Conservation (phyloP, 2,888 invertebrate genomes). For the Drosophila bunnanda region DNA sequence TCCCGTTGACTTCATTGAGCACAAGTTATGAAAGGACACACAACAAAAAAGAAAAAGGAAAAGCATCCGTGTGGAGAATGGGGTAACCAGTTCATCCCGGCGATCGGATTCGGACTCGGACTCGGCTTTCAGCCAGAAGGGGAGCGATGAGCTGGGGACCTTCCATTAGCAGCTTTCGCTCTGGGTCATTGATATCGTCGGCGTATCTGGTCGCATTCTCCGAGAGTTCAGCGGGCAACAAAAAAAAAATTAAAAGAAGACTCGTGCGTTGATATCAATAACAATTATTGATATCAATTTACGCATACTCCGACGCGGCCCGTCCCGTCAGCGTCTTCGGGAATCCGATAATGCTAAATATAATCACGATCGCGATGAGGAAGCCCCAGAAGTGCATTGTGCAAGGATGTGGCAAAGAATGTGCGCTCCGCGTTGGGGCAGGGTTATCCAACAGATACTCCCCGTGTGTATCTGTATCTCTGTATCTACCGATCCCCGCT, state of each 20-base stretch:
- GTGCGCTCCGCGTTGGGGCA: conserved; percentile 31
- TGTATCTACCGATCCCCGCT: background rate
- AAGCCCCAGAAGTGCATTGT: conserved; percentile 69
- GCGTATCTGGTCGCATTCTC: conserved; percentile 5
- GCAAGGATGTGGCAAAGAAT: conserved; percentile 48
- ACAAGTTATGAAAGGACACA: conserved; percentile 32
- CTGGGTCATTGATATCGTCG: conserved; percentile 59
- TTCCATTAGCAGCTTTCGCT: conserved; percentile 52
- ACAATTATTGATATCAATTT: conserved; percentile 72
- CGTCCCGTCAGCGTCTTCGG: conserved; percentile 23
- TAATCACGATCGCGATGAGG: conserved; percentile 27
- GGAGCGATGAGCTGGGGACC: conserved; percentile 44
- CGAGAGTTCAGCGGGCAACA: conserved; percentile 21
- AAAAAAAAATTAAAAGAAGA: conserved; percentile 33
- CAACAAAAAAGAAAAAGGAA: no score
- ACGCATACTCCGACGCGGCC: conserved; percentile 35
- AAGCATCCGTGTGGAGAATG: background rate
- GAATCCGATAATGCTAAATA: conserved; percentile 30
- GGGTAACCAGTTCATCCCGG: conserved; percentile 30
- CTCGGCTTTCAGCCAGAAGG: conserved; percentile 1
- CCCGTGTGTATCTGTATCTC: background rate
- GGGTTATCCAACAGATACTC: conserved; percentile 22
- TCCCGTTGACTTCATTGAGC: conserved; percentile 22
- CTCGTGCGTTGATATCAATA: conserved; percentile 78
- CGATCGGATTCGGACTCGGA: conserved; percentile 2